Evolutionary conservation across 2,888 invertebrate species (phyloP), one percentile per base, ranked within the genome.

Genomic region (Gasteruption jaculator): DNA sequence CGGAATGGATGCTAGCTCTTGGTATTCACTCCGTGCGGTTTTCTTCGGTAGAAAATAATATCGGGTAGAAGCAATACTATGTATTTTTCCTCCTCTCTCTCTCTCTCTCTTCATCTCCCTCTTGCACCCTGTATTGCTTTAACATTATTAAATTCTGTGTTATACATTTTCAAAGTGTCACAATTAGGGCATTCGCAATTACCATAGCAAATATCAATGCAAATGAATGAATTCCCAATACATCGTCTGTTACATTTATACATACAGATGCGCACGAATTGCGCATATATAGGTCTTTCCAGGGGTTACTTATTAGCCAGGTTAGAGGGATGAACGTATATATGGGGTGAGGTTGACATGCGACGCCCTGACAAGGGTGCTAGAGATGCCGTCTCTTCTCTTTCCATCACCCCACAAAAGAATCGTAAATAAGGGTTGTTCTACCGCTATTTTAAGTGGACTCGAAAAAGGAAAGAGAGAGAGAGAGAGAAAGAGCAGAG

Each of bases 141-240:
- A 40, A 51, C 54, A 53, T 54, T 54, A 53, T 55, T 51, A 46
- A 54, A 54, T 50, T 53, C 54, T 46, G 46, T 42, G 42, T 53
- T 44, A 40, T 38, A 33, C 38, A 38, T 37, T 40, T 46, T 48
- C 50, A 48, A 51, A 58, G 53, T 56, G 55, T 56, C 57, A 52
- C 59, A 59, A 65, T 67, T 65, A 65, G 64, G 59, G 56, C 49
- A 48, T 49, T 40, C 50, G 52, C 55, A 68, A 68, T 68, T 66
- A 68, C 65, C 65, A 65, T 67, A 58, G 61, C 59, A 61, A 63
- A 65, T 63, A 68, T 61, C 61, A 65, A 67, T 66, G 64, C 59
- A 61, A 64, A 64, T 63, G 53, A n/a, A n/a, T n/a, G n/a, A n/a
- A n/a, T n/a, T n/a, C n/a, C n/a, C n/a, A n/a, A n/a, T n/a, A n/a